phyloP scores from a whole-genome alignment of 2,797 vertebrate genomes.

The Sebastiscus albofasciatus region DNA sequence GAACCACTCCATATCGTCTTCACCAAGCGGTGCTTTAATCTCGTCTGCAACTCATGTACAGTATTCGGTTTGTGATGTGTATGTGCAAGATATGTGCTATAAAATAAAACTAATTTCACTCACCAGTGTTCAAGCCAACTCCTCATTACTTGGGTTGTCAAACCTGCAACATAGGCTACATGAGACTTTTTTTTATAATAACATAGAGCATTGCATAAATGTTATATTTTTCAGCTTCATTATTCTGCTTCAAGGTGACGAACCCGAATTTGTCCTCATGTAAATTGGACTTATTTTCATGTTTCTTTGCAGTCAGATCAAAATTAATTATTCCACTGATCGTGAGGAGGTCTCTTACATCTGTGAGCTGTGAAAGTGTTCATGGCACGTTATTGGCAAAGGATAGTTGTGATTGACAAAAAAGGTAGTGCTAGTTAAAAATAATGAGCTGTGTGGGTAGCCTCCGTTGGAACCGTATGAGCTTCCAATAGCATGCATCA shows the following conservation, averaged over 20 bases:
- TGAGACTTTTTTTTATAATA: not conserved
- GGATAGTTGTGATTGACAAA: slow-evolving; percentile 1
- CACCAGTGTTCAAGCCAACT: not conserved
- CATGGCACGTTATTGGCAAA: not conserved
- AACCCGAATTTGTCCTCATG: not conserved
- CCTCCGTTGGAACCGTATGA: not conserved
- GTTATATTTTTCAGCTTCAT: not conserved
- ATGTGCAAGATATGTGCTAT: not conserved
- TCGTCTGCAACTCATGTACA: not conserved
- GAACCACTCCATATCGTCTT: slow-evolving; percentile 15
- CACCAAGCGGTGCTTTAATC: not conserved
- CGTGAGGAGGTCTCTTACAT: not conserved
- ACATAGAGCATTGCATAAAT: not conserved
- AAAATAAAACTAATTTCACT: not conserved
- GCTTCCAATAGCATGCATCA: not conserved
- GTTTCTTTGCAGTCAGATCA: not conserved
- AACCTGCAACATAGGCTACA: not conserved
- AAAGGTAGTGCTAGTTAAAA: slow-evolving; percentile 38
- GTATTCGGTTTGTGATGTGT: not conserved
- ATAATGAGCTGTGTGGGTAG: slow-evolving; percentile 32
- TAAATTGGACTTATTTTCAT: not conserved
- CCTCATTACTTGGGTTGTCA: not conserved
- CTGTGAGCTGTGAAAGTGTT: not conserved
- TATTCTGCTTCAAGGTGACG: not conserved
- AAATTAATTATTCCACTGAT: not conserved